phyloP scores from a whole-genome alignment of 2,888 invertebrate species.

The Drosophila kanekoi region DNA sequence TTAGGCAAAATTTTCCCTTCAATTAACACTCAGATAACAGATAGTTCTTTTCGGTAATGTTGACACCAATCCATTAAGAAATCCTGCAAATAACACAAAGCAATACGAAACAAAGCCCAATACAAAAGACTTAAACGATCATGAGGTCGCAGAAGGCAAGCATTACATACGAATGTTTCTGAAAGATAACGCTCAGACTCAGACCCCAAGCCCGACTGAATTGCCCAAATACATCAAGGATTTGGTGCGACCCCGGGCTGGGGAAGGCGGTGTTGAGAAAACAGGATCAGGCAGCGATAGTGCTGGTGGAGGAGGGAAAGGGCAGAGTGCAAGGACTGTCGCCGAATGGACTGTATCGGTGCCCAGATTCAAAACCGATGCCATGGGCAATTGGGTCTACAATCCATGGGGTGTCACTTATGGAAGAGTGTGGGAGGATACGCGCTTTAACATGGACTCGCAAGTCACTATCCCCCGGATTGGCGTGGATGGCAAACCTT shows the following conservation, averaged over 20 bases:
- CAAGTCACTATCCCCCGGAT: not conserved
- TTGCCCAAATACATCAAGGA: no score
- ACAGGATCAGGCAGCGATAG: not conserved
- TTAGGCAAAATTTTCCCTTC: not conserved
- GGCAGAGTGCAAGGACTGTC: not conserved
- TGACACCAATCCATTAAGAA: not conserved
- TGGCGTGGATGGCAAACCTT: not conserved
- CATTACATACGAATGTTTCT: not conserved
- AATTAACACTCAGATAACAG: not conserved
- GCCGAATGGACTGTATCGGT: conserved; percentile 32
- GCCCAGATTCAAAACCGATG: conserved; percentile 19
- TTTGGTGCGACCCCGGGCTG: no score
- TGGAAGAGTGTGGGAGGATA: conserved; percentile 38
- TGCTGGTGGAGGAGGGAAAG: not conserved
- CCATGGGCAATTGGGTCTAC: conserved; percentile 33
- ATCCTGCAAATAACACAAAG: not conserved
- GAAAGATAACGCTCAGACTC: no score
- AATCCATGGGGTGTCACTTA: conserved; percentile 45
- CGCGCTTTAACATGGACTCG: conserved; percentile 28
- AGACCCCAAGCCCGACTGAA: no score
- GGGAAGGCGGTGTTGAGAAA: not conserved
- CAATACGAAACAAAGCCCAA: not conserved
- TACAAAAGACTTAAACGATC: not conserved
- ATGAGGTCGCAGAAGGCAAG: not conserved
- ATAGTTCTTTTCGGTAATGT: not conserved